These are phyloP conservation scores for Pseudococcus longispinus DNA, from an alignment of 2,888 invertebrate genomes.

Conservation along the genomic window DNA sequence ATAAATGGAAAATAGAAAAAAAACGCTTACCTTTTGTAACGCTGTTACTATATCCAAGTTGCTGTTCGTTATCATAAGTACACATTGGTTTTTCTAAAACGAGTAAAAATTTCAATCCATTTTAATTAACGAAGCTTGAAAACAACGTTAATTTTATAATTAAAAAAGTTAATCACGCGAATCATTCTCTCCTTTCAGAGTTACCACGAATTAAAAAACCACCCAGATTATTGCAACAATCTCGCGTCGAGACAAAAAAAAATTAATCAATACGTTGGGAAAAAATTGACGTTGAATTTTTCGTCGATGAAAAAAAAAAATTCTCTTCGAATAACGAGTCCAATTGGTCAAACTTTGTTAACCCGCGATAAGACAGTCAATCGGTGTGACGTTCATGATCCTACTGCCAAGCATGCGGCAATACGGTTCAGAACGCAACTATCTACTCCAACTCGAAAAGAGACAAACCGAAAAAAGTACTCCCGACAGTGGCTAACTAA, in stretches of 20 bases:
- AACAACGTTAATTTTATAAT: neutral
- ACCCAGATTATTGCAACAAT: neutral
- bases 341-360: neutral
- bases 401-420: slow-evolving; percentile 34
- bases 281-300: neutral
- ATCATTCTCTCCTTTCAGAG: neutral
- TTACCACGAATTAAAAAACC: neutral
- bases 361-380: neutral
- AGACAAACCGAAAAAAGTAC: slow-evolving; percentile 39
- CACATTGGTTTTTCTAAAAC: neutral
- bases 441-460: slow-evolving; percentile 30
- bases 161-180: neutral
- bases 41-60: neutral
- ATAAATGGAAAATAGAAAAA: neutral
- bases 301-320: neutral
- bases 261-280: neutral
- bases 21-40: neutral
- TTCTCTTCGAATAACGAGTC: slow-evolving; percentile 16
- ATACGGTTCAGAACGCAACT: neutral
- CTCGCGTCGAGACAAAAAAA: neutral
- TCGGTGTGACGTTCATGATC: slow-evolving; percentile 1
- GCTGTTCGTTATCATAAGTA: neutral
- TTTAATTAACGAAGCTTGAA: neutral
- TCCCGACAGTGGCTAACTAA: slow-evolving; percentile 40
- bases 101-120: neutral